Percentiles rank a stretch among this genome's conserved stretches.
Conservation (phyloP, 1,140 invertebrate genomes). For the Brachionus sp. region DNA sequence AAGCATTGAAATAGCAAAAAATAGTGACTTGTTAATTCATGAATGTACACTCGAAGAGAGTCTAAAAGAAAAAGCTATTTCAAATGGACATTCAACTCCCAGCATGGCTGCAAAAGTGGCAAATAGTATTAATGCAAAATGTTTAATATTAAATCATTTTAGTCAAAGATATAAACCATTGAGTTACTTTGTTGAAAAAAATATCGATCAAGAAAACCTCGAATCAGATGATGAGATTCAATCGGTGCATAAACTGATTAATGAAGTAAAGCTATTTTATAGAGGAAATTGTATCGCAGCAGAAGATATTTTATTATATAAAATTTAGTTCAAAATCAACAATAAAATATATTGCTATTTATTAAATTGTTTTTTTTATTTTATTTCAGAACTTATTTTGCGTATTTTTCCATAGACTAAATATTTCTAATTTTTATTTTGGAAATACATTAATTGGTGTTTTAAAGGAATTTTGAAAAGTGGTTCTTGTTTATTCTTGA, state of each 20-base stretch:
- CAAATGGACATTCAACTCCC: conserved; percentile 62
- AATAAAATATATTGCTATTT: background rate
- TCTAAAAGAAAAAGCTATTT: conserved; percentile 54
- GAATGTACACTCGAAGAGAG: conserved; percentile 60
- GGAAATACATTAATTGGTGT: no score
- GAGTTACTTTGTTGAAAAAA: background rate
- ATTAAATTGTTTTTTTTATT: no score
- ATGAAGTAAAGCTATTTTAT: background rate
- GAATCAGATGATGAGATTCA: background rate
- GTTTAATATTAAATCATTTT: conserved; percentile 60
- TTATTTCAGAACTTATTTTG: no score
- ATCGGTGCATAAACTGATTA: background rate
- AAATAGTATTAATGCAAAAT: conserved; percentile 51
- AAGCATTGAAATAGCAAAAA: conserved; percentile 52
- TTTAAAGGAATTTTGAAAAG: no score
- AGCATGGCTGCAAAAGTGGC: conserved; percentile 59
- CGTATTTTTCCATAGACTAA: no score
- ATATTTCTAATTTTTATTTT: no score
- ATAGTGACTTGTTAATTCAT: conserved; percentile 60
- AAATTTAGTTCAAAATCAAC: background rate
- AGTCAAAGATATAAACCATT: conserved; percentile 59
- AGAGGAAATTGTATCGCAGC: background rate
- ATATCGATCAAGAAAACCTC: background rate
- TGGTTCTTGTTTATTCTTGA: no score
- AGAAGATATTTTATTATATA: conserved; percentile 28